These are phyloP conservation scores for Coracopsis vasa DNA, from an alignment of 2,113 vertebrate genomes.

Conservation along the genomic window DNA sequence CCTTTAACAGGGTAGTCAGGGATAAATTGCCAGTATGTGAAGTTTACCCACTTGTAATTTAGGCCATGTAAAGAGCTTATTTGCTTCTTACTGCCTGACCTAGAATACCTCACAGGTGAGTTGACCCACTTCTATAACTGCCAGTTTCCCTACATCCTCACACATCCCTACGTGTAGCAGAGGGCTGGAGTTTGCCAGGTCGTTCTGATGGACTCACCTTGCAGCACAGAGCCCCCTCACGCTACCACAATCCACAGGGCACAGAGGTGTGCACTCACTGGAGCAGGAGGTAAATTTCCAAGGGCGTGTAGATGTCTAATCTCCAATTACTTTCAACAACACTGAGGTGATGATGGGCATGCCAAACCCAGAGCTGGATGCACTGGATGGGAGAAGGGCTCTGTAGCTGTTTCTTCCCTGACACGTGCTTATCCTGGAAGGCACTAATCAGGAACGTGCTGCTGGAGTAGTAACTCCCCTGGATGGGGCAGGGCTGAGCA, in stretches of 20 bases:
- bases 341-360: neutral
- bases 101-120: neutral
- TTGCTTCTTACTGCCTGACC: neutral
- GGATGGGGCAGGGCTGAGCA: neutral
- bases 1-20: neutral
- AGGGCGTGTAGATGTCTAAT: neutral
- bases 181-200: neutral
- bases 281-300: neutral
- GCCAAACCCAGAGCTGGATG: neutral
- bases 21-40: neutral
- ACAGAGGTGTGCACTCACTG: neutral
- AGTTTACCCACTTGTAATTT: neutral
- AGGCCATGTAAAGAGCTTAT: neutral
- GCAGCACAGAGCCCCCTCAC: neutral
- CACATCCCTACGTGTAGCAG: neutral
- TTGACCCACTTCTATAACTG: neutral
- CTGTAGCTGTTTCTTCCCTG: neutral
- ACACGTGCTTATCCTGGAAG: conserved; percentile 6
- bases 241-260: neutral
- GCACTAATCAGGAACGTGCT: neutral
- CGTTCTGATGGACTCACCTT: neutral
- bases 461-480: neutral
- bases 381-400: neutral
- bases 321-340: neutral
- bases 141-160: neutral